phyloP scores from a whole-genome alignment of 2,797 vertebrate genomes.

The Aplochiton taeniatus region DNA sequence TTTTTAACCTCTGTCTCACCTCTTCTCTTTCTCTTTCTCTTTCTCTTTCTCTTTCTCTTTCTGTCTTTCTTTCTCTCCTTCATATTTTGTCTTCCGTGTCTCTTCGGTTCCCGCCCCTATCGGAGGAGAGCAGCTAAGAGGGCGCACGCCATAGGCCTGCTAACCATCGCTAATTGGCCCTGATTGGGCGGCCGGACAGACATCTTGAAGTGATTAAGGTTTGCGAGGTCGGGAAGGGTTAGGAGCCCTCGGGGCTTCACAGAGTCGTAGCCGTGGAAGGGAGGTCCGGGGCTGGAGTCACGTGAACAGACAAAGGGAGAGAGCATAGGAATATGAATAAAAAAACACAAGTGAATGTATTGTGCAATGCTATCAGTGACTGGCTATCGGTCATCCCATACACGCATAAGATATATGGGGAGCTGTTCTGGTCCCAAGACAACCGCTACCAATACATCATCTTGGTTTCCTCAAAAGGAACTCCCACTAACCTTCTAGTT shows the following conservation, averaged over 20 bases:
- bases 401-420: too few species aligned
- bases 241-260: constrained; percentile 21
- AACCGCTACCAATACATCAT: too few species aligned
- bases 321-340: neutral
- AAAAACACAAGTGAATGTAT: neutral
- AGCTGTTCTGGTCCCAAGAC: too few species aligned
- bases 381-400: too few species aligned
- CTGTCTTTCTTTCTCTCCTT: constrained; percentile 29
- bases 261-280: constrained; percentile 40
- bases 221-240: constrained; percentile 46
- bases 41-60: constrained; percentile 11
- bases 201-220: constrained; percentile 74
- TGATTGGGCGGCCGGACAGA: constrained; percentile 58
- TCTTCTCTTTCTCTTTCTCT: constrained; percentile 42
- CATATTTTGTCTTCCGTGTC: constrained; percentile 6
- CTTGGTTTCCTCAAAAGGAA: too few species aligned
- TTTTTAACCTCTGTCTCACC: too few species aligned
- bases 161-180: constrained; percentile 59
- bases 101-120: constrained; percentile 7
- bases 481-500: too few species aligned
- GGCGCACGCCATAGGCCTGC: constrained; percentile 44
- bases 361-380: too few species aligned
- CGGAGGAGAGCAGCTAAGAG: constrained; percentile 27
- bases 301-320: neutral
- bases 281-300: constrained; percentile 30